Conservation (phyloP, 2,888 invertebrate species). For the Odontocerum albicorne region DNA sequence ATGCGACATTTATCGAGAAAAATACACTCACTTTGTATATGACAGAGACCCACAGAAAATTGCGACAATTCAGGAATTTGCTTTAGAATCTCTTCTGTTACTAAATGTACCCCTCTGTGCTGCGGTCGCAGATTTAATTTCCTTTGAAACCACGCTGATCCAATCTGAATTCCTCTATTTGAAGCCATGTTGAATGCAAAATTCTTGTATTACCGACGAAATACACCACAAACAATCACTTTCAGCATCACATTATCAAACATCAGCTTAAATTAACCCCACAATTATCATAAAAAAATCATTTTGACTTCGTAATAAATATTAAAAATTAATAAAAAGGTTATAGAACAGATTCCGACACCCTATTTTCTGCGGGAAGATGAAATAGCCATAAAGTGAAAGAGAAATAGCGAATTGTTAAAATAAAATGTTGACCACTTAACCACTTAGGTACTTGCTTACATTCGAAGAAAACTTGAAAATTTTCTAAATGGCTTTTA, state of each 20-base stretch:
- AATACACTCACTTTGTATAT: conserved; percentile 89
- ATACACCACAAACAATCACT: conserved; percentile 58
- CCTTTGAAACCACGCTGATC: conserved; percentile 98
- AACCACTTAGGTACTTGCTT: no score
- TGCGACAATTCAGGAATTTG: conserved; percentile 93
- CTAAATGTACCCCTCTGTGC: conserved; percentile 95
- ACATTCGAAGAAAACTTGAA: no score
- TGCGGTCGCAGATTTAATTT: conserved; percentile 95
- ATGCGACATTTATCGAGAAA: conserved; percentile 43
- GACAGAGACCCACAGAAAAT: conserved; percentile 94
- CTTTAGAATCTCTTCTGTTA: conserved; percentile 94
- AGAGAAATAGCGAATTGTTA: conserved; percentile 46
- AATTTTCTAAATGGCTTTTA: no score
- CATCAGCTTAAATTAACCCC: conserved; percentile 59
- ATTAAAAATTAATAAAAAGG: conserved; percentile 56
- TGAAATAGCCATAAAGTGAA: conserved; percentile 55
- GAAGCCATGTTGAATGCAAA: conserved; percentile 68
- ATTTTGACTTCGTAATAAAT: conserved; percentile 60
- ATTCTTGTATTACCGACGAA: conserved; percentile 39
- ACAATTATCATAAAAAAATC: conserved; percentile 72
- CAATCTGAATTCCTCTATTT: conserved; percentile 90
- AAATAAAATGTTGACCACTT: not conserved
- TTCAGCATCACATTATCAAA: conserved; percentile 60
- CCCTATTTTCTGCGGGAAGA: conserved; percentile 62
- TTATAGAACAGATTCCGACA: conserved; percentile 60